phyloP scores from a whole-genome alignment of 1,140 invertebrate genomes.

The honey bee (Apis mellifera) region DNA sequence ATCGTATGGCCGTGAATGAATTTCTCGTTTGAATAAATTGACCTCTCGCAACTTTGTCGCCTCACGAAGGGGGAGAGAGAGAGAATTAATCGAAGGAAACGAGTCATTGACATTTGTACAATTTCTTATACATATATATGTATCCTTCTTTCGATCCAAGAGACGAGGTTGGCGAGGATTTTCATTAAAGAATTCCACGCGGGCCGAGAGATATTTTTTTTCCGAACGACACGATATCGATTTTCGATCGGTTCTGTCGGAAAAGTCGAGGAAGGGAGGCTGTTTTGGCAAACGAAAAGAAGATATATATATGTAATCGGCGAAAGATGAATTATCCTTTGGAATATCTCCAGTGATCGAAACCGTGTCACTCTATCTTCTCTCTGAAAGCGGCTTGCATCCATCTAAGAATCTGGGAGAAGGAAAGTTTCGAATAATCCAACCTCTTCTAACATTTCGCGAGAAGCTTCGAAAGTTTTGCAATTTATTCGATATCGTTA shows the following conservation, averaged over 20 bases:
- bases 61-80: neutral
- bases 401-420: neutral
- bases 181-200: neutral
- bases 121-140: too few species aligned
- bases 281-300: too few species aligned
- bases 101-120: slow-evolving; percentile 14
- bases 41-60: neutral
- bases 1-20: neutral
- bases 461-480: neutral
- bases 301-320: too few species aligned
- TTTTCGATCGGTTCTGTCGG: too few species aligned
- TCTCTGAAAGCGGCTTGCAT: neutral
- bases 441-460: neutral
- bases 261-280: too few species aligned
- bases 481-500: slow-evolving; percentile 4
- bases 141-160: neutral
- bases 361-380: neutral
- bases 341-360: neutral
- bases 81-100: slow-evolving; percentile 11
- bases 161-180: neutral
- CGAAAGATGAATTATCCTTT: neutral
- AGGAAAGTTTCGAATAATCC: slow-evolving; percentile 4
- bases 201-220: neutral
- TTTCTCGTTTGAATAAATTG: neutral
- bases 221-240: too few species aligned